These are phyloP conservation scores for Hesperophylax magnus DNA, from an alignment of 1,140 invertebrate species.

Conservation along the genomic window DNA sequence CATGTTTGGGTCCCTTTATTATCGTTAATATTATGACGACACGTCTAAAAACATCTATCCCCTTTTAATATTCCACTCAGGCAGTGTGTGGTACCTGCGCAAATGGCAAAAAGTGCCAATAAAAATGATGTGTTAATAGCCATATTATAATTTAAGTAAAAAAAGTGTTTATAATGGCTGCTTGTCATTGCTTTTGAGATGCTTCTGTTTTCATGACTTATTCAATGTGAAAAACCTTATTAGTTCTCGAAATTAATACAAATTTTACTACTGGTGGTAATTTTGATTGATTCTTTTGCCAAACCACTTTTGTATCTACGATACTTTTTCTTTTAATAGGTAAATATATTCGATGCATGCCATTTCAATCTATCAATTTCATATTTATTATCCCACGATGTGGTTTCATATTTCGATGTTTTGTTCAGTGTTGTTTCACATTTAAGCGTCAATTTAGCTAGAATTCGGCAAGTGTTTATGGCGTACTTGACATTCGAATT, in stretches of 20 bases:
- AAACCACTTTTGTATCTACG: not conserved
- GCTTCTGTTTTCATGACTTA: constrained; percentile 34
- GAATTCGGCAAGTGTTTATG: not conserved
- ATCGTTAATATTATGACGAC: too few relatives aligned
- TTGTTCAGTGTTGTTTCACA: not conserved
- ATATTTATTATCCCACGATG: not conserved
- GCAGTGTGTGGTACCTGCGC: too few relatives aligned
- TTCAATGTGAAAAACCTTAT: not conserved
- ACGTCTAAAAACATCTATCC: too few relatives aligned
- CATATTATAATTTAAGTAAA: constrained; percentile 27
- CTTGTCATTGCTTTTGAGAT: constrained; percentile 26
- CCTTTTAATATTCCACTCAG: too few relatives aligned
- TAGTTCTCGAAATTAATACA: not conserved
- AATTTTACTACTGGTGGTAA: not conserved
- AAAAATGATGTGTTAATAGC: constrained; percentile 15
- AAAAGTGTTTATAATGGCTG: constrained; percentile 34
- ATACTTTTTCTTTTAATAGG: constrained; percentile 6
- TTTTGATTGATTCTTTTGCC: not conserved
- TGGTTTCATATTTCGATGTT: not conserved
- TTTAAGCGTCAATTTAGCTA: not conserved
- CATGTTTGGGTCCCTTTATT: too few relatives aligned
- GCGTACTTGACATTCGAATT: not conserved
- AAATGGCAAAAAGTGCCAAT: not conserved
- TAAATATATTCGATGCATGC: constrained; percentile 28
- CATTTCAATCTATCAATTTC: constrained; percentile 11